A percentile compares a stretch with the other conserved stretches of the same genome.
These are phyloP conservation scores for Enteromius anoplus DNA, from an alignment of 2,797 vertebrate species.

Conservation along the genomic window DNA sequence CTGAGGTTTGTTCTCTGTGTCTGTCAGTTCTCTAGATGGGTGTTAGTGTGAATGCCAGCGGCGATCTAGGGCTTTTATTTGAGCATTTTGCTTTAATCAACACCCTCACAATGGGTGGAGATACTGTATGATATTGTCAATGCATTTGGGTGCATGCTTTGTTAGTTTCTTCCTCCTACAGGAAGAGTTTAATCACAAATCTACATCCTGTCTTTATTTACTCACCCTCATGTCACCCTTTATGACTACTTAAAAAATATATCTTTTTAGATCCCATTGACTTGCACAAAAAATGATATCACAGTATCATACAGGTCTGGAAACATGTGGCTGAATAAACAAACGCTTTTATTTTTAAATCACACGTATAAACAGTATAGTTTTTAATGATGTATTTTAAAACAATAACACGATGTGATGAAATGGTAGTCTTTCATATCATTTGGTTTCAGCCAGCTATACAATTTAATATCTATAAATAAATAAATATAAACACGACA, in stretches of 20 bases:
- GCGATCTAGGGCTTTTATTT: neutral
- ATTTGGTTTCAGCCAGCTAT: no score
- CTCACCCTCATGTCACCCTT: neutral
- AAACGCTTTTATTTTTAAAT: no score
- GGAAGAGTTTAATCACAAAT: neutral
- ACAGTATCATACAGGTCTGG: no score
- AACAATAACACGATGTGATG: no score
- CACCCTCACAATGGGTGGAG: neutral
- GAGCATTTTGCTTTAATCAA: neutral
- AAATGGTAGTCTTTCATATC: no score
- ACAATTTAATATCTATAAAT: no score
- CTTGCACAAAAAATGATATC: no score
- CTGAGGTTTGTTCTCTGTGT: neutral
- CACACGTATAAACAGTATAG: no score
- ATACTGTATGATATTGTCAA: neutral
- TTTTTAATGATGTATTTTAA: no score
- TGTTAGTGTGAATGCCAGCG: neutral
- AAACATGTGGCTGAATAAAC: no score
- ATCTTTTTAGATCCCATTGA: neutral
- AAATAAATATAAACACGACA: no score
- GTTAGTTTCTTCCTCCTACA: neutral
- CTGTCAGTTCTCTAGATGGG: neutral
- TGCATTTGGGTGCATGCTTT: no score
- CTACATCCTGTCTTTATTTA: neutral
- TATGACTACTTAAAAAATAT: neutral